Conservation (phyloP, 2,888 invertebrate genomes). For the Yponomeuta cagnagella region DNA sequence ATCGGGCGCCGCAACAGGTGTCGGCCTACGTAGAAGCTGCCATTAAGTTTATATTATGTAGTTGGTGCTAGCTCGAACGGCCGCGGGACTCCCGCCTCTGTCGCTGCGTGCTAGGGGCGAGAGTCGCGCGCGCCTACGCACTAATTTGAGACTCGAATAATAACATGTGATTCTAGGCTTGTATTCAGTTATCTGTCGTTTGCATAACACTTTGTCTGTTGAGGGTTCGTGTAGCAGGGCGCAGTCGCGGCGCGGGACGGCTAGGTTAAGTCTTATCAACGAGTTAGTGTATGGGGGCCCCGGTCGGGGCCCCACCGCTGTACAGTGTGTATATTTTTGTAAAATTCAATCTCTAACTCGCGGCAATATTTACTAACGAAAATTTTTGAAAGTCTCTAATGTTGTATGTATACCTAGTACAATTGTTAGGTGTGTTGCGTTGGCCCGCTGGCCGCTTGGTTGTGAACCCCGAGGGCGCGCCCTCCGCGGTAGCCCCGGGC, state of each 20-base stretch:
- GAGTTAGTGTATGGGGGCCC: constrained; percentile 46
- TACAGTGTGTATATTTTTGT: constrained; percentile 75
- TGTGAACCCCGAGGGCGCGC: constrained; percentile 39
- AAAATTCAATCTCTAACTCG: constrained; percentile 65
- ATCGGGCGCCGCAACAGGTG: neutral
- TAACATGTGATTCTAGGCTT: constrained; percentile 14
- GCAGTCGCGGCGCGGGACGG: constrained; percentile 15
- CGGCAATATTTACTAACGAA: constrained; percentile 60
- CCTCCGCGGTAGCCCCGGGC: neutral
- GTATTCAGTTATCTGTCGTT: constrained; percentile 19
- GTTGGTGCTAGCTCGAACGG: constrained; percentile 10
- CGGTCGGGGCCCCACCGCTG: constrained; percentile 59
- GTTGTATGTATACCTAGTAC: constrained; percentile 54
- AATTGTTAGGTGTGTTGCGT: constrained; percentile 45
- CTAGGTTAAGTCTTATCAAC: constrained; percentile 61
- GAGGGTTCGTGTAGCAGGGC: neutral
- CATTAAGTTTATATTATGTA: constrained; percentile 7
- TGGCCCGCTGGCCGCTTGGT: constrained; percentile 41
- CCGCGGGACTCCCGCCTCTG: neutral
- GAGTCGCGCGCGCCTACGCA: neutral
- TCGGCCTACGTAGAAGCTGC: constrained; percentile 11
- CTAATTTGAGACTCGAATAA: constrained; percentile 15
- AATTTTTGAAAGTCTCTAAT: constrained; percentile 62
- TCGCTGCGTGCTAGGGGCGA: neutral
- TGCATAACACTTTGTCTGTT: constrained; percentile 30